These are phyloP conservation scores for Gymnarchus niloticus DNA, from an alignment of 2,113 vertebrate genomes.

Conservation along the genomic window DNA sequence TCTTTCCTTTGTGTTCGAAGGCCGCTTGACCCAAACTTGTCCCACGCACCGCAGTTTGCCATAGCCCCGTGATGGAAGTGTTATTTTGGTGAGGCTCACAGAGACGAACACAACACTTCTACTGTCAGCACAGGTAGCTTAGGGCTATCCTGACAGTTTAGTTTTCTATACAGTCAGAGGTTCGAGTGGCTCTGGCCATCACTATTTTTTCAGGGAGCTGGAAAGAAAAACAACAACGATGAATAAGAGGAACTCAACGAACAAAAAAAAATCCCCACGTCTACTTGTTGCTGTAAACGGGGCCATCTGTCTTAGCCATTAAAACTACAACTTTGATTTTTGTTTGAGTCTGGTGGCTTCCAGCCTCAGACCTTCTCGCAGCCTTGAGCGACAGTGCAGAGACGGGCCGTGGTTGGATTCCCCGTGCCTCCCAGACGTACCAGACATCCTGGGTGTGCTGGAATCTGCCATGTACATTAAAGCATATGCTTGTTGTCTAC, in stretches of 20 bases:
- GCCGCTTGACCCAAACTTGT: not conserved
- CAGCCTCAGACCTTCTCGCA: slow-evolving; percentile 48
- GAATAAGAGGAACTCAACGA: slow-evolving; percentile 50
- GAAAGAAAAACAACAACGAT: slow-evolving; percentile 48
- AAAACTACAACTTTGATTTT: slow-evolving; percentile 51
- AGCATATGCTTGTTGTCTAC: slow-evolving; percentile 50
- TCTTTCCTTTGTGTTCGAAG: not conserved
- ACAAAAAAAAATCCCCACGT: slow-evolving; percentile 41
- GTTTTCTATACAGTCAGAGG: slow-evolving; percentile 32
- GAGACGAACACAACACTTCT: not conserved
- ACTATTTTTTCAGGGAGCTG: slow-evolving; percentile 22
- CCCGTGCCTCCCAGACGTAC: not conserved
- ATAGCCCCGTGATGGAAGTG: not conserved
- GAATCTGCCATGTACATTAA: slow-evolving; percentile 56
- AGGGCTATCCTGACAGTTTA: not conserved
- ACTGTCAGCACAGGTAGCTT: not conserved
- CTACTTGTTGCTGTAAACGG: slow-evolving; percentile 48
- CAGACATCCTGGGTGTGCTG: slow-evolving; percentile 31
- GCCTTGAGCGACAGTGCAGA: slow-evolving; percentile 34
- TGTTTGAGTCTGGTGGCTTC: slow-evolving; percentile 57
- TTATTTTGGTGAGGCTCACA: not conserved
- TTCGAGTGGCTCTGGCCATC: slow-evolving; percentile 13
- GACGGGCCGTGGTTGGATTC: not conserved
- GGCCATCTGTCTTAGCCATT: slow-evolving; percentile 47
- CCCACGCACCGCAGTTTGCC: not conserved